Percentiles rank a stretch among this genome's conserved stretches.
Conservation (phyloP, 2,888 invertebrate species). For the Chamaedrilus cognettii region DNA sequence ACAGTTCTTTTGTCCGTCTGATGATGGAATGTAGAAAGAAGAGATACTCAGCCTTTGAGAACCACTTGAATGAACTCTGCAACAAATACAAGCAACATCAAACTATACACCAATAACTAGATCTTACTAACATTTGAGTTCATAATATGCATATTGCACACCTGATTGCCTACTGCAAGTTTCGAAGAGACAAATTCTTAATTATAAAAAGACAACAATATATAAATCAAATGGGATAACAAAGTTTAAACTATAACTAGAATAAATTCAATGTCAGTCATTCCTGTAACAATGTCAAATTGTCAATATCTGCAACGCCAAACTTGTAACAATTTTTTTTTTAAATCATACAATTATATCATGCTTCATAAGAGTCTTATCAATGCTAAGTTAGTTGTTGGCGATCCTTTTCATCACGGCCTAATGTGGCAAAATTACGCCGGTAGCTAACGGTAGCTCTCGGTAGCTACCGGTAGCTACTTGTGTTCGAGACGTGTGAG, state of each 20-base stretch:
- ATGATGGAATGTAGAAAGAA: too few relatives aligned
- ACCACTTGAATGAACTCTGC: constrained; percentile 26
- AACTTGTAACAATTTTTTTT: neutral
- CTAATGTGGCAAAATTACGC: too few relatives aligned
- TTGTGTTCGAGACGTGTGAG: too few relatives aligned
- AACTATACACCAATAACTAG: neutral
- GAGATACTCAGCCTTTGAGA: constrained; percentile 24
- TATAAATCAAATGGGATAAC: too few relatives aligned
- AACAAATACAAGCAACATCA: constrained; percentile 14
- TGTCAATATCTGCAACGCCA: neutral
- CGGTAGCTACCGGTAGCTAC: too few relatives aligned
- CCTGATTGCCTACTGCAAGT: too few relatives aligned
- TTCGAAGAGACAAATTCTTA: too few relatives aligned
- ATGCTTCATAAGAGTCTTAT: neutral
- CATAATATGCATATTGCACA: neutral
- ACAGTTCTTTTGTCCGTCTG: too few relatives aligned
- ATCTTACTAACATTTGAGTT: neutral
- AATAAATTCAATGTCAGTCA: too few relatives aligned
- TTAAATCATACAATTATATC: neutral
- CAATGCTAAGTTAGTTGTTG: neutral
- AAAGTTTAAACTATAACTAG: too few relatives aligned
- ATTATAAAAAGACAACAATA: too few relatives aligned
- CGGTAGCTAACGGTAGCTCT: too few relatives aligned
- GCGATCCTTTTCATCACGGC: neutral
- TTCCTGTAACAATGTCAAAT: neutral